A percentile compares a stretch with the other conserved stretches of the same genome.
These are phyloP conservation scores for Indri indri DNA, from an alignment of 2,113 vertebrate genomes.

Conservation along the genomic window DNA sequence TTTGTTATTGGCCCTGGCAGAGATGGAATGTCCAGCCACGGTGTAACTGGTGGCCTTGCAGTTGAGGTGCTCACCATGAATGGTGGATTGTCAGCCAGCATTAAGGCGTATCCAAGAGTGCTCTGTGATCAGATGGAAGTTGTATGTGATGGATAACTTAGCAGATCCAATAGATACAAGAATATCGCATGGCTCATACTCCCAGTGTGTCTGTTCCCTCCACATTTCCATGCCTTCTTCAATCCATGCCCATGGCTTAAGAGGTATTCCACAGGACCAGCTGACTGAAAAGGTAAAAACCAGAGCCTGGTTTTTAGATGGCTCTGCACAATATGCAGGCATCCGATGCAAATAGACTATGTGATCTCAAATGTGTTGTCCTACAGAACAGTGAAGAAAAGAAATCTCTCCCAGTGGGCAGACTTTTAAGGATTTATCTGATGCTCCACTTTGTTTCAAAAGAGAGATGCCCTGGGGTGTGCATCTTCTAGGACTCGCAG, in stretches of 20 bases:
- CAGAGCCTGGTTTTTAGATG: not conserved
- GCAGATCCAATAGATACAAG: not conserved
- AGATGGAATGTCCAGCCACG: not conserved
- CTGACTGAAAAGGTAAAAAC: not conserved
- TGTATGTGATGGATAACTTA: not conserved
- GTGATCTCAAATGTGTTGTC: not conserved
- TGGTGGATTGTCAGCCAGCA: not conserved
- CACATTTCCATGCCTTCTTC: not conserved
- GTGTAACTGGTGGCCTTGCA: not conserved
- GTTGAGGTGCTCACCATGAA: not conserved
- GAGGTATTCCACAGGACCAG: not conserved
- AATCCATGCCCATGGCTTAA: not conserved
- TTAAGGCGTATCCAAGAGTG: not conserved
- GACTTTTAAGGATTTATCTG: not conserved
- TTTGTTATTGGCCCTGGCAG: not conserved
- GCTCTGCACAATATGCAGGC: not conserved
- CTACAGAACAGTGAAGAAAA: not conserved
- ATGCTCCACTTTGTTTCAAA: not conserved
- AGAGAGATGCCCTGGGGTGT: not conserved
- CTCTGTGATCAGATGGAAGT: not conserved
- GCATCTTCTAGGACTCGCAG: not conserved
- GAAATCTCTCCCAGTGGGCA: not conserved
- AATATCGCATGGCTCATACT: not conserved
- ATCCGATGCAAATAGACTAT: not conserved
- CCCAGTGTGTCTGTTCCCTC: not conserved